phyloP scores from a whole-genome alignment of 2,113 vertebrate genomes.

The Parus major region DNA sequence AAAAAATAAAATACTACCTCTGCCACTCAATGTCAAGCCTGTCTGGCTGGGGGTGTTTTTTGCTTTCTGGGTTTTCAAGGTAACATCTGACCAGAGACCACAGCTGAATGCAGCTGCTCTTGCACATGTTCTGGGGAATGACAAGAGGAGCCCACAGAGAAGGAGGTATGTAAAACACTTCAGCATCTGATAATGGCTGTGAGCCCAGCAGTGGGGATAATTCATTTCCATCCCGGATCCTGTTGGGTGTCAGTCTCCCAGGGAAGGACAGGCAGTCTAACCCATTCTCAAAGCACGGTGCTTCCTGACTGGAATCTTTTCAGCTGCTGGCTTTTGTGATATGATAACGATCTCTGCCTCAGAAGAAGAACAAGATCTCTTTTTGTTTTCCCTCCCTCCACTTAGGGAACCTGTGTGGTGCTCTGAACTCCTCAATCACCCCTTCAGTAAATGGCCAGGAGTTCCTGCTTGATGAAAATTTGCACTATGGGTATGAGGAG shows the following conservation, averaged over 20 bases:
- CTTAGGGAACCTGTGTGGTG: not conserved
- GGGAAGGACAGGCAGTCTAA: not conserved
- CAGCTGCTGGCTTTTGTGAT: not conserved
- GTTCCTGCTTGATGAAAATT: not conserved
- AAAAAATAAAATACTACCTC: conserved; percentile 73
- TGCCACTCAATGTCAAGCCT: not conserved
- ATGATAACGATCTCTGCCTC: not conserved
- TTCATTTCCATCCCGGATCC: not conserved
- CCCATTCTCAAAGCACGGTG: not conserved
- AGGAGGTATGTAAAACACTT: not conserved
- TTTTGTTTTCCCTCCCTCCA: not conserved
- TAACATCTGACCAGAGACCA: not conserved
- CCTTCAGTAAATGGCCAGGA: not conserved
- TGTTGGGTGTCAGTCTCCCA: not conserved
- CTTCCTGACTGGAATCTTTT: not conserved
- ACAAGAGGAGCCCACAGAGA: not conserved
- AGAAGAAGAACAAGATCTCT: not conserved
- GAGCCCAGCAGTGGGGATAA: not conserved
- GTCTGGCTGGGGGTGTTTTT: not conserved
- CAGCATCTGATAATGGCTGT: not conserved
- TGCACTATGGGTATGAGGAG: not conserved
- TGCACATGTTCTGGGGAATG: not conserved
- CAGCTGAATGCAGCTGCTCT: not conserved
- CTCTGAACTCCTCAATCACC: not conserved
- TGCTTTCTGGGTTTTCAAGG: not conserved